Evolutionary conservation across 2,888 invertebrate species (phyloP), one percentile per base, ranked within the genome.

Genomic region (Tenthredo notha): DNA sequence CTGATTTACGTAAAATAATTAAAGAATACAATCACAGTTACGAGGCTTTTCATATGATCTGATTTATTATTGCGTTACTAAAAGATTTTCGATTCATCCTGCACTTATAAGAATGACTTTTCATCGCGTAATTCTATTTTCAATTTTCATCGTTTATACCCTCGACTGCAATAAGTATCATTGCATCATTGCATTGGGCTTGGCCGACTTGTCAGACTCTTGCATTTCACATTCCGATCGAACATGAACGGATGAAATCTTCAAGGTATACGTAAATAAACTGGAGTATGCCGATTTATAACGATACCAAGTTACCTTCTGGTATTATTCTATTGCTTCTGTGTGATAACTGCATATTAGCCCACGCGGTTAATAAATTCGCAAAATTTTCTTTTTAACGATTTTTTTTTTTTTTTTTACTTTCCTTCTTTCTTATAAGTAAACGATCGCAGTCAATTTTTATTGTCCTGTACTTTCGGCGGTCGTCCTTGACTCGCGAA

Each of bases 161-260:
- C n/a, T 54, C n/a, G 61, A 25, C 25, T 25, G 61, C 21, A 7
- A 61, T 61, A 4, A 67, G 33, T 67, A 33, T 2, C 29, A 33
- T 67, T 67, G 15, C 67, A 67, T 70, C 40, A 72, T 72, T 67
- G 67, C 40, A 72, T 72, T 67, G 67, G 67, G 37, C 72, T 40
- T 25, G 72, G n/a, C 67, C 29, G 67, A 33, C 29, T 43, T 21
- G 43, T 43, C 72, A 74, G 43, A 21, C 72, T 10, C 7, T 43
- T 43, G 43, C 72, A 74, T 74, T 43, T 21, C n/a, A 74, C 72
- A 21, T 43, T 74, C 43, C 21, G 72, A 72, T 40, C 21, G 6
- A 54, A 54, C 2, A 54, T n/a, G n/a, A 6, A n/a, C n/a, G 43
- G 37, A 43, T 21, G n/a, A 74, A 74, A 74, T 43, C 21, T 43